Conservation (phyloP, 2,797 vertebrate species). For the Argya squamiceps region DNA sequence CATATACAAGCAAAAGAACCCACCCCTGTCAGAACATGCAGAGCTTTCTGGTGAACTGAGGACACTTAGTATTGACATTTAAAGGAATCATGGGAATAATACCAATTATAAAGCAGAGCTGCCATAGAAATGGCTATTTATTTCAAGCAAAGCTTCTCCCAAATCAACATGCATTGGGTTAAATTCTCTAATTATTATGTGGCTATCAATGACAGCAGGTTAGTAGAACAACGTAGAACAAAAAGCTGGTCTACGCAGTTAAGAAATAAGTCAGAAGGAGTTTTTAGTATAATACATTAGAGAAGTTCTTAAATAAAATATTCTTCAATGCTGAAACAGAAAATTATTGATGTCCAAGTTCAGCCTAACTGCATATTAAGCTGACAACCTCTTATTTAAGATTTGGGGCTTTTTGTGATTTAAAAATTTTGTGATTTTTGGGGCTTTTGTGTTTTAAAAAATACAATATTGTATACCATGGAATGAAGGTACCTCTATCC, state of each 20-base stretch:
- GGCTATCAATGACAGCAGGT: not conserved
- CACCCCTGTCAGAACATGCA: conserved; percentile 19
- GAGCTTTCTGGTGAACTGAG: conserved; percentile 70
- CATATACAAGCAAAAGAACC: not conserved
- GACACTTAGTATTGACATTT: not conserved
- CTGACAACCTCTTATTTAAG: not conserved
- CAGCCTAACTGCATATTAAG: not conserved
- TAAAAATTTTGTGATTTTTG: no score
- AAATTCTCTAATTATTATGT: not conserved
- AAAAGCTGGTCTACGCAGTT: not conserved
- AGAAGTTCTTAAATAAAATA: not conserved
- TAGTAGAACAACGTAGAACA: not conserved
- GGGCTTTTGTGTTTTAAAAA: not conserved
- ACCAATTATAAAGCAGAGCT: not conserved
- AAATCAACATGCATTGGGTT: not conserved
- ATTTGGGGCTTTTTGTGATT: rapidly evolving
- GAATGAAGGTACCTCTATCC: not conserved
- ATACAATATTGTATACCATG: not conserved
- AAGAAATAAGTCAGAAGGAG: not conserved
- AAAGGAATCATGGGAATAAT: not conserved
- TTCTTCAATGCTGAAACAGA: not conserved
- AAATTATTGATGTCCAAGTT: not conserved
- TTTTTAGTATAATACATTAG: not conserved
- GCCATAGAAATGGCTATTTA: not conserved
- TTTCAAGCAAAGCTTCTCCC: not conserved